Base-by-base conservation (phyloP, 2,888 invertebrate species). In the Phyllotreta cruciferae region DNA sequence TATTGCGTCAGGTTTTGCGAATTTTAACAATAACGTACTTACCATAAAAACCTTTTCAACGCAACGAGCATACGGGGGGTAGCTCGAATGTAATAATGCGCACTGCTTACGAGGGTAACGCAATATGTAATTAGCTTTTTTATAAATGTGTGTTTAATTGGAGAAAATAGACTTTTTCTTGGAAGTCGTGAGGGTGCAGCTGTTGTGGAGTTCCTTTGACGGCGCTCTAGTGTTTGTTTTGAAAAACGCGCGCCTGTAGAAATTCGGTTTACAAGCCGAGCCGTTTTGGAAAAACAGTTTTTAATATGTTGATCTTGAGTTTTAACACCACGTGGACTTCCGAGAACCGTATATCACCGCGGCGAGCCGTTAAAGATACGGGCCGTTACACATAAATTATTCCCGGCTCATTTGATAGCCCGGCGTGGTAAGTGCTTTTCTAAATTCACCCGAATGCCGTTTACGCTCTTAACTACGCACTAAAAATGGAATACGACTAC, bases 251-350 rank as follows among this genome's bases (percentile, higher is more conserved):
- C 78, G 78, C 77, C 78, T 78, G 71, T 75, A 75, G 74, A 72
- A 75, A 74, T 77, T 78, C 75, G 71, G 73, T 76, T 75, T 74
- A 74, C 71, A 71, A 72, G 69, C 73, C 57, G 75, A 76, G 75
- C 75, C 74, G 75, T 75, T 76, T 73, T 24, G 2, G n/a, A 24
- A 66, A 71, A 75, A 73, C 71, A 72, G 73, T 76, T 75, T n/a
- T 24, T 24, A 24, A 24, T 77, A 78, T 77, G 78, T 78, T 77
- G 77, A 78, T 78, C 76, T 77, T 71, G 70, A 71, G 70, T 77
- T 77, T 24, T 76, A 77, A 78, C 78, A 79, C 78, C 78, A 78
- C 75, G 76, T 77, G 77, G 76, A 78, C 76, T 79, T 78, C 79
- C 77, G 73, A 76, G 78, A 78, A 78, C 73, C 71, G 76, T 78